A percentile compares a stretch with the other conserved stretches of the same genome.
Conservation (phyloP, 2,113 vertebrate species). For the Tricholaema leucomelas region DNA sequence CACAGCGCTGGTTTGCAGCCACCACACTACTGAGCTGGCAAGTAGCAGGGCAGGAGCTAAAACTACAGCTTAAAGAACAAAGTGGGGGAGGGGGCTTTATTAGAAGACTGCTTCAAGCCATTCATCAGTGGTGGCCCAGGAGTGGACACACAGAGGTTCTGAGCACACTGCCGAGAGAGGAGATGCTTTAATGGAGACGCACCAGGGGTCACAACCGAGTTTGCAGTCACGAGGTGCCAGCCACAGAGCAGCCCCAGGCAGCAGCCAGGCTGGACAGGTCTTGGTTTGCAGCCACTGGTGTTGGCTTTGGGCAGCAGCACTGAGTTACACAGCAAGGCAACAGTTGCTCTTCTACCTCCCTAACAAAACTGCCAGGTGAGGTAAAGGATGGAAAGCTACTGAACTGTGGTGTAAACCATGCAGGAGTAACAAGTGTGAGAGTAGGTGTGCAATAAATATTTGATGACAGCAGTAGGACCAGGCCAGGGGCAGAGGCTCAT, state of each 20-base stretch:
- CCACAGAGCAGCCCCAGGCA: conserved; percentile 80
- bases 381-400: conserved; percentile 72
- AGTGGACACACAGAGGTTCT: background rate
- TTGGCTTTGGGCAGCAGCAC: conserved; percentile 78
- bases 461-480: conserved; percentile 5
- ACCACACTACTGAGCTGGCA: background rate
- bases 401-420: conserved; percentile 79
- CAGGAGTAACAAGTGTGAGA: conserved; percentile 75
- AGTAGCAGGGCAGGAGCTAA: background rate
- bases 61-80: background rate
- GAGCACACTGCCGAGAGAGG: background rate
- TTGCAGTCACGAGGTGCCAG: conserved; percentile 86
- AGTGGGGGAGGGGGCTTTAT: background rate
- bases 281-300: conserved; percentile 75
- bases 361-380: conserved; percentile 71
- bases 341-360: conserved; percentile 66
- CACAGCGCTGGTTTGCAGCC: background rate
- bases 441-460: conserved; percentile 80
- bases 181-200: conserved; percentile 48
- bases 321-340: conserved; percentile 77
- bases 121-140: background rate
- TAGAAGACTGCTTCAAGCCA: background rate
- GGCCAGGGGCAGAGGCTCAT: background rate
- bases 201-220: conserved; percentile 85
- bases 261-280: conserved; percentile 77